Percentiles rank a stretch among this genome's conserved stretches.
Conservation (phyloP, 2,797 vertebrate species). For the Leptatherina wallacei region DNA sequence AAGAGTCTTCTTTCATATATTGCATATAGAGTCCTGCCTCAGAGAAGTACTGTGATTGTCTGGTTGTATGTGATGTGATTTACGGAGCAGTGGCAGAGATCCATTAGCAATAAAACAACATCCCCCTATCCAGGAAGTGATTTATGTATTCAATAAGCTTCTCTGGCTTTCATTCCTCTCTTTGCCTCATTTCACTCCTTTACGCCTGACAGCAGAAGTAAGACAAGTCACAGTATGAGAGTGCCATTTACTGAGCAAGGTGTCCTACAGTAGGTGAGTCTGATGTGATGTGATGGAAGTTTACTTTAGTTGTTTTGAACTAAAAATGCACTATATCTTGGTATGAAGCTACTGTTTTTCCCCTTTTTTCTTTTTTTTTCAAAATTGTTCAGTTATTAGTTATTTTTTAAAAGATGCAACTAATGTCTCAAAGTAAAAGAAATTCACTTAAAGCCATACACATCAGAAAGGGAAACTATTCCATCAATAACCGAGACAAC, state of each 20-base stretch:
- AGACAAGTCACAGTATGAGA: conserved; percentile 56
- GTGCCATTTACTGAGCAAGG: conserved; percentile 43
- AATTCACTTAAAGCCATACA: too few species aligned
- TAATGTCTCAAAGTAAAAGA: background rate
- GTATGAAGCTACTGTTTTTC: background rate
- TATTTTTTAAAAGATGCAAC: conserved; percentile 18
- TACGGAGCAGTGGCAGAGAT: conserved; percentile 65
- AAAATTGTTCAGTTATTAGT: background rate
- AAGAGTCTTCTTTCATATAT: conserved; percentile 43
- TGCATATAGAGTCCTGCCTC: conserved; percentile 39
- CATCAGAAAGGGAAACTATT: too few species aligned
- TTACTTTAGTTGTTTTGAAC: conserved; percentile 26
- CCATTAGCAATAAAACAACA: conserved; percentile 78
- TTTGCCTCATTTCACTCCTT: conserved; percentile 64
- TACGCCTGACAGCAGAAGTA: conserved; percentile 66
- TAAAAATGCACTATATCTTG: background rate
- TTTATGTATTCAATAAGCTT: conserved; percentile 78
- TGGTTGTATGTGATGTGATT: conserved; percentile 62
- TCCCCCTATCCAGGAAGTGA: conserved; percentile 71
- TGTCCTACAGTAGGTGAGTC: conserved; percentile 30
- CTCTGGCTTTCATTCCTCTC: conserved; percentile 62
- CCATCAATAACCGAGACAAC: too few species aligned
- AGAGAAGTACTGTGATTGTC: conserved; percentile 26
- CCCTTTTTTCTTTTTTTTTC: background rate
- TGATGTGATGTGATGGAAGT: conserved; percentile 17